Conservation (phyloP, 2,888 invertebrate species). For the Drosophila diplacantha region DNA sequence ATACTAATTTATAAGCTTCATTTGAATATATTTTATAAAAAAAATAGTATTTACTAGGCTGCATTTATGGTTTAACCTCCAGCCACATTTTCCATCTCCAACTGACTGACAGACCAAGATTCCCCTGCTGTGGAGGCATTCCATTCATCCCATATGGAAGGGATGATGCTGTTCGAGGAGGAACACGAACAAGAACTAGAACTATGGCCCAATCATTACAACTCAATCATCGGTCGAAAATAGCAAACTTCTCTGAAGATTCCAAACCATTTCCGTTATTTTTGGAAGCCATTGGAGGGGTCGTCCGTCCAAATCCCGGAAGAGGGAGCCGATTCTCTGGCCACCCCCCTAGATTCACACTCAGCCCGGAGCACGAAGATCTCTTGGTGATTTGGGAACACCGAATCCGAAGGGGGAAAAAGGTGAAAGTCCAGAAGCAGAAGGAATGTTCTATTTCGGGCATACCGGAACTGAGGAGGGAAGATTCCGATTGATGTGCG, state of each 20-base stretch:
- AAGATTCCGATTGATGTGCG: slow-evolving; percentile 16
- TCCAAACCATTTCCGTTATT: slow-evolving; percentile 63
- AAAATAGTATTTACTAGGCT: neutral
- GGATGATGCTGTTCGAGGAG: slow-evolving; percentile 12
- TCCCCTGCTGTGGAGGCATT: slow-evolving; percentile 32
- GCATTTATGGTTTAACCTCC: neutral
- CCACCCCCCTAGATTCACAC: slow-evolving; percentile 11
- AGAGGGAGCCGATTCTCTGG: slow-evolving; percentile 7
- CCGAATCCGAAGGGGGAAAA: slow-evolving; percentile 8
- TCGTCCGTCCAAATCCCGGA: slow-evolving; percentile 19
- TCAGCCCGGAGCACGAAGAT: slow-evolving; percentile 5
- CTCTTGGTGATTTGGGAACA: slow-evolving; percentile 36
- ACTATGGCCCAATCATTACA: slow-evolving; percentile 58
- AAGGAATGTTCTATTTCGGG: slow-evolving; percentile 31
- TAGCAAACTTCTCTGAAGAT: slow-evolving; percentile 47
- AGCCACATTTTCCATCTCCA: neutral
- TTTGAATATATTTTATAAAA: neutral
- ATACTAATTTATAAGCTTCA: neutral
- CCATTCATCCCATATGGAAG: slow-evolving; percentile 57
- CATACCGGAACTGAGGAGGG: slow-evolving; percentile 33
- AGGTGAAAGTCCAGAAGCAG: slow-evolving; percentile 26
- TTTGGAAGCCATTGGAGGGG: slow-evolving; percentile 48
- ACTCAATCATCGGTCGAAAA: slow-evolving; percentile 67
- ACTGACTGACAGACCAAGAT: slow-evolving; percentile 17
- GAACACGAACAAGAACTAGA: slow-evolving; percentile 12